Evolutionary conservation across 1,140 invertebrate species (phyloP), one percentile per base, ranked within the genome.

Genomic region (Ceratina calcarata): DNA sequence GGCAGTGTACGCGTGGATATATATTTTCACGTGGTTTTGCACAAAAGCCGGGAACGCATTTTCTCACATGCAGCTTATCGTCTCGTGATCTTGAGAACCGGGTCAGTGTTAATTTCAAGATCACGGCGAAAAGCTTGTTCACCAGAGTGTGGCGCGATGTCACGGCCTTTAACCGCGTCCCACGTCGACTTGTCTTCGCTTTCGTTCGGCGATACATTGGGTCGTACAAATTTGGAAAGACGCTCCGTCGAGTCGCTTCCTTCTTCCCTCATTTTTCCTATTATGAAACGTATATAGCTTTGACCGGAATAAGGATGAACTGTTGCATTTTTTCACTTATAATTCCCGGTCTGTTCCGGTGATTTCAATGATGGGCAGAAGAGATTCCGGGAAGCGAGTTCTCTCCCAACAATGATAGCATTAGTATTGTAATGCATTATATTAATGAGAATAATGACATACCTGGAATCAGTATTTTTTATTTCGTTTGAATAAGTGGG

Each of bases 41-140:
- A 78, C 62, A 76, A 88, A 87, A 89, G 86, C 65, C 10, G 82
- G 83, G 83, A 85, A 86, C 57, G 77, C 76, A 82, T 62, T 79
- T 86, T 74, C 74, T 61, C 65, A 53, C 60, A 68, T 53, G 16
- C 22, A 16, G 16, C 3, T 80, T 81, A 80, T 82, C 61, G 74
- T n/a, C 37, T 18, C 15, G 22, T 32, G 15, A 64, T 69, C 75
- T 69, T 89, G 89, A 62, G 88, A 90, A 90, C 72, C 84, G 74
- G 87, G 89, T 85, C 87, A 78, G 62, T 84, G 73, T 62, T 79
- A 77, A 88, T 85, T 91, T 91, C 90, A 91, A 91, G 90, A 91
- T 90, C 90, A 91, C 80, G 90, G 87, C 83, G 75, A 86, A 69
- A 74, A 81, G 62, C 64, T 75, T 86, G 75, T 64, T 72, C 53